A percentile compares a stretch with the other conserved stretches of the same genome.
Conservation (phyloP, 2,797 vertebrate genomes). For the Erpetoichthys calabaricus region DNA sequence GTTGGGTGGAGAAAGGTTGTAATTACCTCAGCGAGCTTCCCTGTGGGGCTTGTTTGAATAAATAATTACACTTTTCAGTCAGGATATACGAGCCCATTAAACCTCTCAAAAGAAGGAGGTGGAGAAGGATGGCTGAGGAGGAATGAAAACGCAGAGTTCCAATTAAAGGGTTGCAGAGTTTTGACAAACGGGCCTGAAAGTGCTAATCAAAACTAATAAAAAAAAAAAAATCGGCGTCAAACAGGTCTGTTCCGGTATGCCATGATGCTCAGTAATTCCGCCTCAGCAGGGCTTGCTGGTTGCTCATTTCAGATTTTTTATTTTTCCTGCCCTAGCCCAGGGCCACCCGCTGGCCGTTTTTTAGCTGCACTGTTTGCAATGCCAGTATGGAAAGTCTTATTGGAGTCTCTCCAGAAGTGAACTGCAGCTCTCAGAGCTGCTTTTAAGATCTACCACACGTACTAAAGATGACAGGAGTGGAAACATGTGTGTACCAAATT, state of each 20-base stretch:
- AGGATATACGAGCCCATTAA: slow-evolving; percentile 19
- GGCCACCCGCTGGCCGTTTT: slow-evolving; percentile 22
- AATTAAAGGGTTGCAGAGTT: slow-evolving; percentile 9
- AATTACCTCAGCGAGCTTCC: slow-evolving; percentile 24
- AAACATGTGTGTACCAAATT: no score
- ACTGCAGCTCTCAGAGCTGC: no score
- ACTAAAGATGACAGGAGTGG: no score
- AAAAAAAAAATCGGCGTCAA: not conserved
- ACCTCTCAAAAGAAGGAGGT: slow-evolving; percentile 8
- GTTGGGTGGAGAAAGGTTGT: slow-evolving; percentile 12
- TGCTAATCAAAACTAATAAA: slow-evolving; percentile 3
- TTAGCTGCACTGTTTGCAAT: slow-evolving; percentile 9
- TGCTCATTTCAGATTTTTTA: no score
- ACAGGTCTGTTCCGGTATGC: slow-evolving; percentile 1
- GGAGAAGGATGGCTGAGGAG: no score
- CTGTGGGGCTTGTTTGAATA: slow-evolving; percentile 24
- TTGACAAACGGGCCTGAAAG: not conserved
- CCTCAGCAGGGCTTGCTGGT: no score
- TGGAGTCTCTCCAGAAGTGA: no score
- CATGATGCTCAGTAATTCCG: not conserved
- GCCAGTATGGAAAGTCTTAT: no score
- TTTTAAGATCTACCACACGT: no score
- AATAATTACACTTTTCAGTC: slow-evolving; percentile 28
- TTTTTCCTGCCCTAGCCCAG: slow-evolving; percentile 10
- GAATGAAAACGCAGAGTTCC: slow-evolving; percentile 11